Evolutionary conservation across 2,797 vertebrate genomes (phyloP).

Genomic region (Lagorchestes hirsutus): DNA sequence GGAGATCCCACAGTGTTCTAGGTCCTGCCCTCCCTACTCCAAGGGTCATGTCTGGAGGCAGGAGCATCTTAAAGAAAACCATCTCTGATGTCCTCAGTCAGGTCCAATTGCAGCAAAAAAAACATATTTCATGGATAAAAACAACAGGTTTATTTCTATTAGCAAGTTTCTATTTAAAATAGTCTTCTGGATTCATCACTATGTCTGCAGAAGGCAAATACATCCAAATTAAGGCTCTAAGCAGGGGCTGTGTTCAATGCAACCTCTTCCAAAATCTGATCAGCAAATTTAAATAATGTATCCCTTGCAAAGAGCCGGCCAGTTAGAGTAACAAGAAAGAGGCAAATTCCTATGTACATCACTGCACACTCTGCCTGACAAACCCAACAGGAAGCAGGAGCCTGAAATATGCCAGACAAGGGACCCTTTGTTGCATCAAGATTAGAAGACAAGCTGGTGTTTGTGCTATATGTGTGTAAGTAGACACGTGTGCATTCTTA

Average conservation of each 20-base stretch:
- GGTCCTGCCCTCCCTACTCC: neutral
- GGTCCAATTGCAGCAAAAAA: constrained; percentile 63
- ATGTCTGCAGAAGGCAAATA: constrained; percentile 54
- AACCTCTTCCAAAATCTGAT: constrained; percentile 66
- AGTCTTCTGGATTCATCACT: constrained; percentile 52
- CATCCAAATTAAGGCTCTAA: constrained; percentile 68
- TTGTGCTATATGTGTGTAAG: neutral
- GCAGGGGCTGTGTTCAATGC: constrained; percentile 29
- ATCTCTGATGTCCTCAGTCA: constrained; percentile 58
- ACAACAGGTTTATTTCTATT: constrained; percentile 48
- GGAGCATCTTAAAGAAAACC: constrained; percentile 62
- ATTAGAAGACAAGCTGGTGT: neutral
- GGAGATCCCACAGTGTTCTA: neutral
- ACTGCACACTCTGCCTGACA: constrained; percentile 34
- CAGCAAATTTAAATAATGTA: constrained; percentile 60
- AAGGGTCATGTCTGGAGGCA: neutral
- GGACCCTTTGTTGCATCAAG: neutral
- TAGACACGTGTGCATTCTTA: too few relatives aligned
- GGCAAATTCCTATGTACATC: constrained; percentile 35
- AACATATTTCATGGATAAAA: constrained; percentile 57
- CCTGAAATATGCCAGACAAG: neutral
- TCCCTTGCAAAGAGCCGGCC: constrained; percentile 47
- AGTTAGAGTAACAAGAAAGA: constrained; percentile 51
- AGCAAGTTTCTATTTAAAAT: constrained; percentile 59
- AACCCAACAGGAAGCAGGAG: constrained; percentile 35